Conservation (phyloP, 2,797 vertebrate species). For the Pygocentrus nattereri region DNA sequence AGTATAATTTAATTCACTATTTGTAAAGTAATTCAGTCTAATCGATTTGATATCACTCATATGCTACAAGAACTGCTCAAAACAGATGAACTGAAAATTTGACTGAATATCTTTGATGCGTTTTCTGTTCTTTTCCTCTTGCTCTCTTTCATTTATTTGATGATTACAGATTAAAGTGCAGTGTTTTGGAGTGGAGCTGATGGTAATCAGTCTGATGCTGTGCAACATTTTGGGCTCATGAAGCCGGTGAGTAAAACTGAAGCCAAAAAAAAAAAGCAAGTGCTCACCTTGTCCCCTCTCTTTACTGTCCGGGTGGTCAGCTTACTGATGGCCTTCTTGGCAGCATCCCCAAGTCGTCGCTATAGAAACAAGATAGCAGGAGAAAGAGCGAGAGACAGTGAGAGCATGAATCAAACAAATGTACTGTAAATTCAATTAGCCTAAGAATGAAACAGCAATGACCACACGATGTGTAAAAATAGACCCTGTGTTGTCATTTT, state of each 20-base stretch:
- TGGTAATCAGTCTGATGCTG: neutral
- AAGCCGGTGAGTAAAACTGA: neutral
- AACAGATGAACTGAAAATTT: too few species aligned
- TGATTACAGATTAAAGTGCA: neutral
- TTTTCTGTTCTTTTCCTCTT: neutral
- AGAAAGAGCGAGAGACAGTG: neutral
- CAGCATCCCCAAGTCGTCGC: constrained; percentile 96
- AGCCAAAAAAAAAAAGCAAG: neutral
- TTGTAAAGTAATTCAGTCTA: too few species aligned
- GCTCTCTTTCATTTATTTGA: too few species aligned
- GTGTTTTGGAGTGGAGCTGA: neutral
- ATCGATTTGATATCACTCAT: too few species aligned
- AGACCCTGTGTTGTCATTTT: neutral
- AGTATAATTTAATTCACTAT: too few species aligned
- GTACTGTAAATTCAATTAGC: neutral
- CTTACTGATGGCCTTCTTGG: constrained; percentile 96
- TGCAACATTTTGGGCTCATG: too few species aligned
- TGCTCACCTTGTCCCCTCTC: constrained; percentile 96
- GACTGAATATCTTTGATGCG: neutral
- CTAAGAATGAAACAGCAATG: neutral
- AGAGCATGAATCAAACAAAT: neutral
- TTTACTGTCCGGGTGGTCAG: constrained; percentile 95
- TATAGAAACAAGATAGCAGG: constrained; percentile 72
- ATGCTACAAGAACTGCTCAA: too few species aligned
- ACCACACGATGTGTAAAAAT: neutral